Evolutionary conservation across 1,140 invertebrate species (phyloP).

Genomic region (Nephotettix cincticeps): DNA sequence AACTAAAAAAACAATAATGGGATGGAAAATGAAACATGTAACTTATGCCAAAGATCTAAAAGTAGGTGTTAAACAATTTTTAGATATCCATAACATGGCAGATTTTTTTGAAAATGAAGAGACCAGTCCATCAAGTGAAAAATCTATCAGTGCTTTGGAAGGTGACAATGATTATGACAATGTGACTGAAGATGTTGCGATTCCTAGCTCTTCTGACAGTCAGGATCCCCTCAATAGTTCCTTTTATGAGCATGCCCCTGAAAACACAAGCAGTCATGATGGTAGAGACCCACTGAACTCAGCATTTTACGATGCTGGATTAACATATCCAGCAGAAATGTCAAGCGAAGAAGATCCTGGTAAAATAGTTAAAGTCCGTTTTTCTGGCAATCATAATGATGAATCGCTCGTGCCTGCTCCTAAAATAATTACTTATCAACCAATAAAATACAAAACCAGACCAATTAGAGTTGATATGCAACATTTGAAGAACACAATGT

Average conservation of each 20-base stretch:
- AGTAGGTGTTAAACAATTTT: background rate
- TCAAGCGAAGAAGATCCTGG: too few species aligned
- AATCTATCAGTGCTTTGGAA: background rate
- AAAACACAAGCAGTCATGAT: background rate
- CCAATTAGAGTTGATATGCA: background rate
- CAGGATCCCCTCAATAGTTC: background rate
- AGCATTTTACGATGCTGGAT: background rate
- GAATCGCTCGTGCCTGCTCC: background rate
- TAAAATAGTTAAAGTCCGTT: background rate
- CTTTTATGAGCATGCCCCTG: background rate
- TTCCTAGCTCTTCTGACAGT: background rate
- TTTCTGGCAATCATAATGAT: background rate
- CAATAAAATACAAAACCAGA: background rate
- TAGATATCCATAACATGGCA: background rate
- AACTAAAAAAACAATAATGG: background rate
- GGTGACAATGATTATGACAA: background rate
- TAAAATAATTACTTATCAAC: background rate
- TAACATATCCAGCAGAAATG: background rate
- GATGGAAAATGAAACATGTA: background rate
- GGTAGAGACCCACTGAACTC: background rate
- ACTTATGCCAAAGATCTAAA: background rate
- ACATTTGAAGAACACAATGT: background rate
- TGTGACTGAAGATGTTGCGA: background rate
- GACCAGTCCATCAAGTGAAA: background rate
- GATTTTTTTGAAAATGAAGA: background rate